Percentiles rank a stretch among this genome's conserved stretches.
phyloP scores from a whole-genome alignment of 2,797 vertebrate species.

The Sebastes kiyomatsui region DNA sequence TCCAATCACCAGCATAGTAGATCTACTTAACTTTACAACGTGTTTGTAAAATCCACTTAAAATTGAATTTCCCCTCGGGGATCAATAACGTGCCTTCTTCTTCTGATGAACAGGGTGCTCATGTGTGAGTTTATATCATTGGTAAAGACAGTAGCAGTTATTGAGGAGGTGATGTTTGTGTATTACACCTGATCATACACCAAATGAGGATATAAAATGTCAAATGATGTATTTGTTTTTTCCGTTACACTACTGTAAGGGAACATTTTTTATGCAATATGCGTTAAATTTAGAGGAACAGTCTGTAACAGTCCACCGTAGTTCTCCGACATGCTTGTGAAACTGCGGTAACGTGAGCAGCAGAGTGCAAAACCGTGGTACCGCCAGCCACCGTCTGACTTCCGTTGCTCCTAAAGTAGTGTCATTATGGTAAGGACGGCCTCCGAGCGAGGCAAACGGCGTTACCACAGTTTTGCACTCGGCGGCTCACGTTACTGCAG shows the following conservation, averaged over 20 bases:
- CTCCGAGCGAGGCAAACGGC: too few species aligned
- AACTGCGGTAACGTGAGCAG: too few species aligned
- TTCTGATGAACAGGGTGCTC: not conserved
- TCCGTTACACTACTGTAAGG: not conserved
- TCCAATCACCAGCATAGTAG: not conserved
- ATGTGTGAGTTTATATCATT: not conserved
- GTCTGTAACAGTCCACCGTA: too few species aligned
- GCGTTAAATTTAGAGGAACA: not conserved
- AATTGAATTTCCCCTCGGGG: too few species aligned
- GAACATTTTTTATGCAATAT: not conserved
- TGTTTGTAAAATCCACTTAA: not conserved
- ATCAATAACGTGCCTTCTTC: not conserved
- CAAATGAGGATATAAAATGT: not conserved
- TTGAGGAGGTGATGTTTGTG: not conserved
- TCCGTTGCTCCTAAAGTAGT: too few species aligned
- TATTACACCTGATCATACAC: not conserved
- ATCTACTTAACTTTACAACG: not conserved
- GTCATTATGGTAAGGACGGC: too few species aligned
- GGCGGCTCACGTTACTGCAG: too few species aligned
- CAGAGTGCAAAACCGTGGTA: too few species aligned
- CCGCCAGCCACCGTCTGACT: too few species aligned
- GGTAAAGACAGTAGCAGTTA: not conserved
- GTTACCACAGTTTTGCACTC: too few species aligned
- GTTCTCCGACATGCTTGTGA: too few species aligned
- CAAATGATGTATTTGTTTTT: not conserved